Percentiles rank a stretch among this genome's conserved stretches.
phyloP scores from a whole-genome alignment of 2,888 invertebrate genomes.

The Alviniconcha strummeri region DNA sequence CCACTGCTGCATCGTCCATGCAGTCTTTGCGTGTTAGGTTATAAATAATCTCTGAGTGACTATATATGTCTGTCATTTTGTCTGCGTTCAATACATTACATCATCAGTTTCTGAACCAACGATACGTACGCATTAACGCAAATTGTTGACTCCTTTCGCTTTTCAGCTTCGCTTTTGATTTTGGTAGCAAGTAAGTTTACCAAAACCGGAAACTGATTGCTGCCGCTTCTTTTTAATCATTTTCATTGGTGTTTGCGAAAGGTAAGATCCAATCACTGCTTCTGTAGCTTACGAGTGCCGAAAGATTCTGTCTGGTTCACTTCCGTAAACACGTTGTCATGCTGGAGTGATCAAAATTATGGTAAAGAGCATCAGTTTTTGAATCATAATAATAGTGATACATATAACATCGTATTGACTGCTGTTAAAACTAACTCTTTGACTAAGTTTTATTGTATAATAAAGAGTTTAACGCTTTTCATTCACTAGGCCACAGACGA shows the following conservation, averaged over 20 bases:
- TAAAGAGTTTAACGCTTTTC: no score
- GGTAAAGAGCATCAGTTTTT: neutral
- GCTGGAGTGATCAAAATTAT: conserved; percentile 16
- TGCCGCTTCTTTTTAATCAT: neutral
- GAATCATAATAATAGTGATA: no score
- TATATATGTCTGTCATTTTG: no score
- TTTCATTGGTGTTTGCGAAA: neutral
- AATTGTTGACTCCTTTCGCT: neutral
- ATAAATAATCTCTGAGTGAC: no score
- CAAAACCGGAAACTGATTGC: neutral
- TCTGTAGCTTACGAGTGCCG: neutral
- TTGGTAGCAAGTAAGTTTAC: neutral
- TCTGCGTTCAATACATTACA: no score
- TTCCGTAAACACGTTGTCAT: conserved; percentile 35
- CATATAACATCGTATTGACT: no score
- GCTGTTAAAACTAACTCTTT: no score
- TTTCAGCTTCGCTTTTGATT: neutral
- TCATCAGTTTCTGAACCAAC: no score
- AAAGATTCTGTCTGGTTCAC: neutral
- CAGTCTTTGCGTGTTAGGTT: no score
- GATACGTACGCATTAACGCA: neutral
- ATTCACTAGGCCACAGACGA: no score
- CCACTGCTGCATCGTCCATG: no score
- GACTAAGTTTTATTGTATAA: no score
- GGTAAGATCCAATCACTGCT: neutral